A percentile compares a stretch with the other conserved stretches of the same genome.
phyloP scores from a whole-genome alignment of 2,797 vertebrate genomes.

The Urophycis tenuis region DNA sequence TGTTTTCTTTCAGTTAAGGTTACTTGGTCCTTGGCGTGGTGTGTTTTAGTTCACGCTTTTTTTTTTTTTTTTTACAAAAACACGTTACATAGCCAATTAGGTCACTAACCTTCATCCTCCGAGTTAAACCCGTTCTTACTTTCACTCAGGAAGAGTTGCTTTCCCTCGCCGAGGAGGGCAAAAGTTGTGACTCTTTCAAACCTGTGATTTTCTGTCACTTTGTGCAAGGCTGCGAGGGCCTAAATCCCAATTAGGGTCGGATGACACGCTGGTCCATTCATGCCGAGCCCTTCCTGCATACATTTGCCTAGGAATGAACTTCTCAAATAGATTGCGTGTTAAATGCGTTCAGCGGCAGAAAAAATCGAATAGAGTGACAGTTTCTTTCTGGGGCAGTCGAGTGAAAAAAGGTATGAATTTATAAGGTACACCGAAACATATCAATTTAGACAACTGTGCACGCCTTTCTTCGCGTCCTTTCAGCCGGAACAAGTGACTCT shows the following conservation, averaged over 20 bases:
- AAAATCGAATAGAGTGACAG: slow-evolving; percentile 91
- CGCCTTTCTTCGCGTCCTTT: slow-evolving; percentile 87
- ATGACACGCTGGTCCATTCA: slow-evolving; percentile 98
- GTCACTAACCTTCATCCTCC: slow-evolving; percentile 57
- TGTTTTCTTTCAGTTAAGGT: slow-evolving; percentile 35
- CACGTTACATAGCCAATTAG: slow-evolving; percentile 34
- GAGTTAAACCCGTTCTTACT: slow-evolving; percentile 38
- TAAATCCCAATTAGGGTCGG: slow-evolving; percentile 99
- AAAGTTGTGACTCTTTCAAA: slow-evolving; percentile 81
- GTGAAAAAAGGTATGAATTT: slow-evolving; percentile 98
- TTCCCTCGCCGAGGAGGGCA: slow-evolving; percentile 53
- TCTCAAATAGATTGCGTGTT: slow-evolving; percentile 87
- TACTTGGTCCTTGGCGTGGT: slow-evolving; percentile 28
- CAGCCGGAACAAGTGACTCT: slow-evolving; percentile 82
- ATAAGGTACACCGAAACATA: slow-evolving; percentile 97
- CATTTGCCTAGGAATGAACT: slow-evolving; percentile 99
- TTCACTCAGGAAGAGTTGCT: slow-evolving; percentile 11
- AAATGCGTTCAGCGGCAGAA: slow-evolving; percentile 94
- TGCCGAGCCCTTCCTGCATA: slow-evolving; percentile 83
- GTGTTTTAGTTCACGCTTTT: slow-evolving; percentile 43
- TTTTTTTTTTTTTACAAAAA: slow-evolving; percentile 32
- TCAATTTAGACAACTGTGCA: slow-evolving; percentile 90
- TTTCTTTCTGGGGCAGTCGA: slow-evolving; percentile 83
- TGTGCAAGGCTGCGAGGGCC: slow-evolving; percentile 95
- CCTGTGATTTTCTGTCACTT: slow-evolving; percentile 92